Conservation (phyloP, 2,113 vertebrate species). For the Grus americana region DNA sequence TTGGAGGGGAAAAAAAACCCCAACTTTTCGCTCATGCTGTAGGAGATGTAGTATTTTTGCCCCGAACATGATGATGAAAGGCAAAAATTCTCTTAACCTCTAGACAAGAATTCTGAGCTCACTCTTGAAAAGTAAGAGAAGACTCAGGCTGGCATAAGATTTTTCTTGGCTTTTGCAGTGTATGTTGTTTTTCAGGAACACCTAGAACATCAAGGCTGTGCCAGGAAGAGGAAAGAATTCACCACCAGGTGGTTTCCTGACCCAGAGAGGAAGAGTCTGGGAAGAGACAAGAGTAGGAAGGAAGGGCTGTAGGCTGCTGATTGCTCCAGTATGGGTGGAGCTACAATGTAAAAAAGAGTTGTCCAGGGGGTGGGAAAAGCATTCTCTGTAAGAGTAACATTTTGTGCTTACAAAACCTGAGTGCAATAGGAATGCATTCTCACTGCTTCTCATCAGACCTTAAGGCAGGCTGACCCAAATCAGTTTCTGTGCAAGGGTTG, state of each 20-base stretch:
- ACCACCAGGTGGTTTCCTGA: conserved; percentile 1
- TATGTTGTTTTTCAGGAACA: not conserved
- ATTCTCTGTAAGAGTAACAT: not conserved
- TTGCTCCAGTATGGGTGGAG: not conserved
- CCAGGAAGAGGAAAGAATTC: not conserved
- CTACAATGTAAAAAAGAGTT: not conserved
- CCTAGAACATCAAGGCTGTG: not conserved
- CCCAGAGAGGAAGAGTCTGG: not conserved
- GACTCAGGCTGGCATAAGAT: not conserved
- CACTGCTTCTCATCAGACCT: not conserved
- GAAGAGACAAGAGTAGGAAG: conserved; percentile 14
- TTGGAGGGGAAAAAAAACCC: not conserved
- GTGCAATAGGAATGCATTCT: not conserved
- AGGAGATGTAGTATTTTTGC: not conserved
- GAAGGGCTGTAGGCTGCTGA: not conserved
- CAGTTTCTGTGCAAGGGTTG: not conserved
- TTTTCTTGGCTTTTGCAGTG: not conserved
- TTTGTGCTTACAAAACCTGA: not conserved
- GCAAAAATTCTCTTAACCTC: not conserved
- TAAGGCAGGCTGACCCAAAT: not conserved
- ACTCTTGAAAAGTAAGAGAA: not conserved
- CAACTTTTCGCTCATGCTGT: not conserved
- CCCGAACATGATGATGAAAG: not conserved
- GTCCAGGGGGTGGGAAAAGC: not conserved
- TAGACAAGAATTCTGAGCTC: not conserved